Base-by-base conservation (phyloP, 2,797 vertebrate genomes). In the Halcyon badia region DNA sequence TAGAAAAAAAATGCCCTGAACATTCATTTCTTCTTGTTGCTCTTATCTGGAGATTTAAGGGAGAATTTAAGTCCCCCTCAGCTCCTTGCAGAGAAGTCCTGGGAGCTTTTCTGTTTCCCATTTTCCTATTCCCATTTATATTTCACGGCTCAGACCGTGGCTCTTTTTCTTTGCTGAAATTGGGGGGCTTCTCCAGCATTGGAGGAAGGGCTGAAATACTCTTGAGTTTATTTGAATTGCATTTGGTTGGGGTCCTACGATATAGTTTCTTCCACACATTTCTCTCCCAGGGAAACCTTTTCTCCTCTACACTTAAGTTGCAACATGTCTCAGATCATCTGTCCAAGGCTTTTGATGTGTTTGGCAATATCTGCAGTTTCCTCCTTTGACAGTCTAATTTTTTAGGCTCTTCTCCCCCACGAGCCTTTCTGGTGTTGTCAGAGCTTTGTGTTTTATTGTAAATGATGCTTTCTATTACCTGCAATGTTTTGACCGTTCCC, bases 401-500 rank as follows among this genome's bases (percentile, higher is more conserved):
- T 65, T 65, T 65, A 54, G 30, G 28, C 21, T 11, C 26, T 19
- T 20, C 42, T 28, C 31, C 18, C 11, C 26, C 30, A 10, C 15
- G 37, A 88, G 35, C n/a, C n/a, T 64, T 89, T 71, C 57, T 51
- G 79, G 30, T 16, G 76, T 85, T 85, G 51, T 62, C 68, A 39
- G 22, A 76, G 51, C 39, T 95, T 85, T 92, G 60, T 16, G 28
- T 92, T 73, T 94, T 54, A n/a, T 69, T 76, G 1, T 46, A 58
- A 87, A 31, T 37, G 6, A 57, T 84, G 33, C 11, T 58, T 93
- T 83, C 54, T 73, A 3, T 19, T 87, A n/a, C 30, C 51, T 69
- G 19, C 46, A 39, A 17, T 19, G n/a, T 3, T 84, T 56, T 39
- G 54, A 49, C 49, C 18, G 7, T 79, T 92, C 26, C 30, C 26